Percentiles rank a stretch among this genome's conserved stretches.
phyloP scores from a whole-genome alignment of 2,797 vertebrate species.

The Leucoraja ocellata region DNA sequence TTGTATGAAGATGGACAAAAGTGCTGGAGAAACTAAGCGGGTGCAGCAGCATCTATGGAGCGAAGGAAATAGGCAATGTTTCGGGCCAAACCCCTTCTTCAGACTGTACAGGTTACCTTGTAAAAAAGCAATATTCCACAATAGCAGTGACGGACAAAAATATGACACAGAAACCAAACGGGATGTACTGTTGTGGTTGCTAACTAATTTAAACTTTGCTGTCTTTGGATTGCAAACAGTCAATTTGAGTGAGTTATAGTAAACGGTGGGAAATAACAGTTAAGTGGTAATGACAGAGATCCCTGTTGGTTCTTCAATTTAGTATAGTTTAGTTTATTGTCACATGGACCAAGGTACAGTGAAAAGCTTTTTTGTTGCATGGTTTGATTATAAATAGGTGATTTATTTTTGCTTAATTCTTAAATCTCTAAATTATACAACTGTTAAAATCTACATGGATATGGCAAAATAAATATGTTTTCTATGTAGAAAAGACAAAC shows the following conservation, averaged over 20 bases:
- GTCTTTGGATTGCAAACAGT: neutral
- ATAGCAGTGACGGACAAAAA: neutral
- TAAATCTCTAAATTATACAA: neutral
- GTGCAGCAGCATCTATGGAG: neutral
- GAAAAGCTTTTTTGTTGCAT: too few species aligned
- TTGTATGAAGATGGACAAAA: neutral
- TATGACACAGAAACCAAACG: neutral
- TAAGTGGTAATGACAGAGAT: neutral
- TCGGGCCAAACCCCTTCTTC: too few species aligned
- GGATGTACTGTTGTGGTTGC: neutral
- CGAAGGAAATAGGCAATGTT: neutral
- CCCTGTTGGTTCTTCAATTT: neutral
- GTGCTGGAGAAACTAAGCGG: too few species aligned
- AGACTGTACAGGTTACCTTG: neutral
- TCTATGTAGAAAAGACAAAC: neutral
- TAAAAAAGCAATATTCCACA: neutral
- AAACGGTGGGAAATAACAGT: neutral
- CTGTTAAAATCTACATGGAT: neutral
- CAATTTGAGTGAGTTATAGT: neutral
- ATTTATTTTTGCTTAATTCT: neutral
- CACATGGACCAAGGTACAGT: too few species aligned
- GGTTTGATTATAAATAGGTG: neutral
- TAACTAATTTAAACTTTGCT: neutral
- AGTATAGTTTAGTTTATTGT: too few species aligned
- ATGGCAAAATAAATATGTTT: neutral